phyloP scores from a whole-genome alignment of 2,113 vertebrate species.

The Telmatochromis sp. region DNA sequence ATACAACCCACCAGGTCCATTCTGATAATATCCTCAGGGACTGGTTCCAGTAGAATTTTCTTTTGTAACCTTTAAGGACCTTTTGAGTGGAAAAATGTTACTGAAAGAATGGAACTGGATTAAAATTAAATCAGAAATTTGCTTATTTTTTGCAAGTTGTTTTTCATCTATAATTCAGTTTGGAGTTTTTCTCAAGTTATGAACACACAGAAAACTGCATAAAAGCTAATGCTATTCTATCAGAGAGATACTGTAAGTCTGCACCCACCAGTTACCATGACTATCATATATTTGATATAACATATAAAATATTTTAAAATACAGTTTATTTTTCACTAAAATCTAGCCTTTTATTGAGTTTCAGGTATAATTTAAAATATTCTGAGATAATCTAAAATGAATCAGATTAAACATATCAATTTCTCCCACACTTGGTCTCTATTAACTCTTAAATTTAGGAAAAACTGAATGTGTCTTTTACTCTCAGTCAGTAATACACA shows the following conservation, averaged over 20 bases:
- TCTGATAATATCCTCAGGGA: neutral
- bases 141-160: neutral
- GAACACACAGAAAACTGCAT: neutral
- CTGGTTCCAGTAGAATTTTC: neutral
- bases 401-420: neutral
- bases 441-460: neutral
- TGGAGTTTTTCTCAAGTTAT: neutral
- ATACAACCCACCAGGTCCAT: accelerated
- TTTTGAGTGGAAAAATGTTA: neutral
- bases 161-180: neutral
- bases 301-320: neutral
- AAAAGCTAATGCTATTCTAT: accelerated
- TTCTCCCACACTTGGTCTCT: neutral
- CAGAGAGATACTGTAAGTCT: neutral
- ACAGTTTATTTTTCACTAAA: neutral
- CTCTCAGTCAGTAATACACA: neutral
- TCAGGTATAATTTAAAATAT: neutral
- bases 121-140: accelerated
- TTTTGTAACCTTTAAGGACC: neutral
- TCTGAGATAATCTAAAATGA: neutral
- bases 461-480: neutral
- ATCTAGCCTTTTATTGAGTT: neutral
- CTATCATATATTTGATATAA: neutral
- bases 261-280: neutral
- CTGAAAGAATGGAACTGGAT: neutral